A percentile compares a stretch with the other conserved stretches of the same genome.
Evolutionary conservation across 1,140 invertebrate genomes (phyloP).

Genomic region (Camponotus floridanus): DNA sequence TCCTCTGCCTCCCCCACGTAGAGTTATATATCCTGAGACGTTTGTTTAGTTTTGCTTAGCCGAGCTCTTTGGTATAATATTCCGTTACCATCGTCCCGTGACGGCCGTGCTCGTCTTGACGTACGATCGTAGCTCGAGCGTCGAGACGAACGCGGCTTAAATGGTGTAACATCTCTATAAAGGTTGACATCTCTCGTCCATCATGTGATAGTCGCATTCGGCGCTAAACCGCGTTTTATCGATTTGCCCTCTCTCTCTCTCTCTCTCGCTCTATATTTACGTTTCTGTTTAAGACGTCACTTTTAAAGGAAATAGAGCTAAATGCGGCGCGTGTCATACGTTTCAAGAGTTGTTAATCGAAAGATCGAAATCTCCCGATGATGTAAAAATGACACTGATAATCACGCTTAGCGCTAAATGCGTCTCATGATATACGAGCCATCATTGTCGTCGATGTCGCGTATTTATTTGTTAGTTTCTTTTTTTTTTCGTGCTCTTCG

Average conservation of each 20-base stretch:
- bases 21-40: background rate
- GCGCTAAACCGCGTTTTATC: background rate
- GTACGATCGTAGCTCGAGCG: no score
- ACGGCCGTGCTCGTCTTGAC: no score
- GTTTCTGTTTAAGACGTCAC: constrained; percentile 11
- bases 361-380: no score
- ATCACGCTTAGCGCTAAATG: constrained; percentile 35
- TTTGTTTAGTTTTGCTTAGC: background rate
- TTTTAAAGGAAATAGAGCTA: constrained; percentile 16
- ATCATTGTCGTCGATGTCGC: constrained; percentile 24
- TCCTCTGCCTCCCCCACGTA: background rate
- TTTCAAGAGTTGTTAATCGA: background rate
- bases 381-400: background rate
- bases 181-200: background rate
- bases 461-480: background rate
- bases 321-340: background rate
- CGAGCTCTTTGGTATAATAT: background rate
- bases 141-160: no score
- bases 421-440: constrained; percentile 1
- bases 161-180: constrained; percentile 22
- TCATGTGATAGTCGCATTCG: constrained; percentile 1
- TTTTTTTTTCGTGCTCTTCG: background rate
- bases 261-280: constrained; percentile 11
- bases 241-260: background rate
- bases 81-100: background rate